Evolutionary conservation across 1,140 invertebrate genomes (phyloP), one percentile per base, ranked within the genome.

Genomic region (Zaprionus taronus): DNA sequence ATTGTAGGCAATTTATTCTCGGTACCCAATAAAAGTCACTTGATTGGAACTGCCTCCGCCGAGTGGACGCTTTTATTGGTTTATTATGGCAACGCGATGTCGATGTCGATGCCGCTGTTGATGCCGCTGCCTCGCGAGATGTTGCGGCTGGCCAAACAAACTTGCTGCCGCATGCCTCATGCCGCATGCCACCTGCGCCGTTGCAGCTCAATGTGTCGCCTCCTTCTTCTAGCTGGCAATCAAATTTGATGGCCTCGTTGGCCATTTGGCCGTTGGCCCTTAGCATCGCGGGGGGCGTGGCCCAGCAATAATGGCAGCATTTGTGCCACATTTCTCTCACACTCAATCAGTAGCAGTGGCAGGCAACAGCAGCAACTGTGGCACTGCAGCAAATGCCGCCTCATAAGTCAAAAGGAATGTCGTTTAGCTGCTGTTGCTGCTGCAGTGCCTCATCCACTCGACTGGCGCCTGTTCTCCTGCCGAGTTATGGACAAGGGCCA

Each of bases 221-320:
- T 56, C 38, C 38, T 44, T 61, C 60, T 56, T 53, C 51, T 44
- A 65, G 67, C 55, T 49, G 70, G 80, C 83, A 86, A 86, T 86
- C 80, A 86, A 86, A 86, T 86, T 86, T 87, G 82, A 86, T 86
- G 83, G 83, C 83, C 80, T 87, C 82, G 72, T 83, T 86, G 82
- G 51, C 57, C 44, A 36, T 61, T 64, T 72, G 69, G 34, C 51
- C 38, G 22, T 53, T 53, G 49, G 64, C 36, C 58, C 20, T 41
- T 47, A n/a, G 51, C 61, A 56, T 51, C 77, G 68, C 69, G 77
- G 74, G 64, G 38, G 38, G 38, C 38, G 14, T 14, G 36, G 36
- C 12, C 12, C 61, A 75, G 77, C 67, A 79, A 86, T 85, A 85
- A 83, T 87, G 76, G 67, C 79, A 61, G 60, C 61, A 80, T 73